A percentile compares a stretch with the other conserved stretches of the same genome.
Conservation (phyloP, 2,113 vertebrate species). For the Percopsis transmontana region DNA sequence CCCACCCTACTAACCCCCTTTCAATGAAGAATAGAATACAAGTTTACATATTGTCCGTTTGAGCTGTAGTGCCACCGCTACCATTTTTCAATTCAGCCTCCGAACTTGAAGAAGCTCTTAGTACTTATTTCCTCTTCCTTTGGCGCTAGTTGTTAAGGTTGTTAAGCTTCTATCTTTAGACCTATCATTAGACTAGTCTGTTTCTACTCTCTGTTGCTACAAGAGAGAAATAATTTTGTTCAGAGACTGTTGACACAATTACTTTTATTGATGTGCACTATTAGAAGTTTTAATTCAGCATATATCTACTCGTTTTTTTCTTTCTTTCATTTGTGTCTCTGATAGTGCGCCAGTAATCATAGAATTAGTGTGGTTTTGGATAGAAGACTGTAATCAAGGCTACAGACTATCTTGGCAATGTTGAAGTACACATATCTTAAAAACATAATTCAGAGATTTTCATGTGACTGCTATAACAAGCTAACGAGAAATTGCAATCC, state of each 20-base stretch:
- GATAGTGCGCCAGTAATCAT: conserved; percentile 30
- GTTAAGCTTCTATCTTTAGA: conserved; percentile 45
- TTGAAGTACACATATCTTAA: conserved; percentile 42
- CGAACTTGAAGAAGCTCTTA: conserved; percentile 48
- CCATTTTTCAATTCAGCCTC: conserved; percentile 47
- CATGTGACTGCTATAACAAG: conserved; percentile 49
- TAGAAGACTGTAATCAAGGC: conserved; percentile 55
- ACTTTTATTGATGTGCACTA: conserved; percentile 49
- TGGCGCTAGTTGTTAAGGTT: conserved; percentile 16
- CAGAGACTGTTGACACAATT: conserved; percentile 32
- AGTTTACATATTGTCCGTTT: conserved; percentile 76
- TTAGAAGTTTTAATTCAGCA: conserved; percentile 46
- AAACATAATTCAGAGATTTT: conserved; percentile 56
- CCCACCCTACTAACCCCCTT: conserved; percentile 47
- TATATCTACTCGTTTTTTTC: conserved; percentile 36
- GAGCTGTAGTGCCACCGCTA: conserved; percentile 69
- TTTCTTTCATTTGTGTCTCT: conserved; percentile 17
- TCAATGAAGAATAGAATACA: conserved; percentile 75
- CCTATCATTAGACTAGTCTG: conserved; percentile 26
- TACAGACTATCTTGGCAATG: conserved; percentile 46
- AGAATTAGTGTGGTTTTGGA: conserved; percentile 22
- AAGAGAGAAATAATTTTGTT: neutral
- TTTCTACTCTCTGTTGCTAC: conserved; percentile 25
- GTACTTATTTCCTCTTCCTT: conserved; percentile 30
- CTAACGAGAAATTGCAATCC: conserved; percentile 24